A percentile compares a stretch with the other conserved stretches of the same genome.
Evolutionary conservation across 2,113 vertebrate species (phyloP).

Genomic region (Pterocles gutturalis): DNA sequence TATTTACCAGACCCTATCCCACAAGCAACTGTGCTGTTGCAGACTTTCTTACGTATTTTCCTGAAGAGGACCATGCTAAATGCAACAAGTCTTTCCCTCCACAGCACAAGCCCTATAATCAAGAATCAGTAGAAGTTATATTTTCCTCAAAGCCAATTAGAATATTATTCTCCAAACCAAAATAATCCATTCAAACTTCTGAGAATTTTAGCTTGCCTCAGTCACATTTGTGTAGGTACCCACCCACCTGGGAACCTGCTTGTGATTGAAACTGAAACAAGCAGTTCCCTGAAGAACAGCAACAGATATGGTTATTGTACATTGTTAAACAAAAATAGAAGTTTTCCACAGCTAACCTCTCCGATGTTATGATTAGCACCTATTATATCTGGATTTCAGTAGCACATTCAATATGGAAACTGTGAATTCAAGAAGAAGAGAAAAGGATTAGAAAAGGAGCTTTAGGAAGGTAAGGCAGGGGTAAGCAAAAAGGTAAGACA

Average conservation of each 20-base stretch:
- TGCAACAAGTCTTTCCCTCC: fast-evolving
- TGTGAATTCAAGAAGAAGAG: background rate
- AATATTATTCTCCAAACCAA: background rate
- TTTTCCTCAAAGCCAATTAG: background rate
- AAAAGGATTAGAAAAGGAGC: background rate
- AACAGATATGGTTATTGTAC: background rate
- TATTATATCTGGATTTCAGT: background rate
- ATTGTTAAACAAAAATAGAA: background rate
- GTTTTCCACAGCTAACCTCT: background rate
- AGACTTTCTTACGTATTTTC: background rate
- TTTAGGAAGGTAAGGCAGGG: background rate
- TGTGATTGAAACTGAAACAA: background rate
- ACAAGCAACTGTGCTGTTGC: too few species aligned
- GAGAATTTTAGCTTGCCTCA: background rate
- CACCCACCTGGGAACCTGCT: too few species aligned
- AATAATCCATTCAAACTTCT: background rate
- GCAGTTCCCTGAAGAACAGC: background rate
- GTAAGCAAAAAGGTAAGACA: background rate
- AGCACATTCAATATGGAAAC: background rate
- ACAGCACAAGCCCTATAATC: background rate
- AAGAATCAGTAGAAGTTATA: background rate
- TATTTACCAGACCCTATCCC: background rate
- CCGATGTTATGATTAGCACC: too few species aligned
- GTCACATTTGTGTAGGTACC: background rate
- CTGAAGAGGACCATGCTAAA: too few species aligned